Percentiles rank a stretch among this genome's conserved stretches.
Conservation (phyloP, 2,888 invertebrate genomes). For the Noctua comes region DNA sequence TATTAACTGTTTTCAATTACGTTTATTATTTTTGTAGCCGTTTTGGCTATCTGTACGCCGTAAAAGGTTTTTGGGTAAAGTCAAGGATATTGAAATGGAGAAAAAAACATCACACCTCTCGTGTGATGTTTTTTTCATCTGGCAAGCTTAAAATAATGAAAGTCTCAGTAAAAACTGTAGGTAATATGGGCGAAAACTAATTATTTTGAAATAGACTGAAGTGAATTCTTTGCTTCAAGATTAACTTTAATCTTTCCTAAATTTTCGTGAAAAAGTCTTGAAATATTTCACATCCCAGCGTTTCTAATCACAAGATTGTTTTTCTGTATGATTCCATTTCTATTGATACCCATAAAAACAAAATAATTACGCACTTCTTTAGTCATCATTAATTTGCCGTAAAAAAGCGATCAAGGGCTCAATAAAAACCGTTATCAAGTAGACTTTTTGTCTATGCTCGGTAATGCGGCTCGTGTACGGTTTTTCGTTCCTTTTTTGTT, state of each 20-base stretch:
- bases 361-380: conserved; percentile 30
- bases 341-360: conserved; percentile 1
- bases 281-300: not conserved
- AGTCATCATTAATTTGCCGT: conserved; percentile 10
- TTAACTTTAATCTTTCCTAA: not conserved
- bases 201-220: not conserved
- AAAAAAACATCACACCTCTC: too few relatives aligned
- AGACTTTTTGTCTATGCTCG: conserved; percentile 71
- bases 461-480: conserved; percentile 63
- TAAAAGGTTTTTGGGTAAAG: conserved; percentile 4
- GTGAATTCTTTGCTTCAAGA: not conserved
- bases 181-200: not conserved
- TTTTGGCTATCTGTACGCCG: conserved; percentile 3
- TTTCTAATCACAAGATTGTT: not conserved
- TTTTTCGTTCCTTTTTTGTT: conserved; percentile 65
- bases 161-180: not conserved
- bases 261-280: not conserved
- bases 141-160: not conserved
- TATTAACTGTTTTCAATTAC: conserved; percentile 26
- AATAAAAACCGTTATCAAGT: conserved; percentile 66
- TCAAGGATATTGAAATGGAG: conserved; percentile 13
- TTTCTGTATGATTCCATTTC: not conserved
- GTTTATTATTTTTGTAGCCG: not conserved
- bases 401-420: conserved; percentile 58
- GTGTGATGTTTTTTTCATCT: not conserved